Conservation (phyloP, 2,113 vertebrate species). For the Hyperopisus bebe region DNA sequence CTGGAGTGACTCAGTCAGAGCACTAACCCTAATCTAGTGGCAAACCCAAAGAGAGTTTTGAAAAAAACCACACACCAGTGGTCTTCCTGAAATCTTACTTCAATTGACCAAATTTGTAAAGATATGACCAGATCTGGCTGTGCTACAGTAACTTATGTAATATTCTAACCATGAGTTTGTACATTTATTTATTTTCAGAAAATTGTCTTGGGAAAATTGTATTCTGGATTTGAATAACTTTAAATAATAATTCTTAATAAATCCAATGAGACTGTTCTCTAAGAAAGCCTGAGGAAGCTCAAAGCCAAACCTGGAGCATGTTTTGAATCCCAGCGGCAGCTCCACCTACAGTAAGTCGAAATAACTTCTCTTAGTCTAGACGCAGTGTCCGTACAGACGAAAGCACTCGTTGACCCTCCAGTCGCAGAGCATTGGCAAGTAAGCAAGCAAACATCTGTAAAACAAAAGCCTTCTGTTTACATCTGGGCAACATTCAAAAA, state of each 20-base stretch:
- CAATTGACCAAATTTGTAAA: background rate
- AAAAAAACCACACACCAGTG: background rate
- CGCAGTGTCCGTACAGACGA: conserved; percentile 38
- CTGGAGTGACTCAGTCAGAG: background rate
- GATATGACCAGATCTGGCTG: background rate
- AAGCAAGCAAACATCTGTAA: conserved; percentile 35
- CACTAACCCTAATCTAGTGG: background rate
- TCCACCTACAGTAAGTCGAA: conserved; percentile 41
- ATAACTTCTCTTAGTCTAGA: conserved; percentile 51
- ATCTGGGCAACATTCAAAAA: conserved; percentile 25
- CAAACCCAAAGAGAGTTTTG: background rate
- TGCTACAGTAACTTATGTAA: background rate
- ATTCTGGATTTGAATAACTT: background rate
- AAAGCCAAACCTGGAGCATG: conserved; percentile 19
- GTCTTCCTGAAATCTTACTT: background rate
- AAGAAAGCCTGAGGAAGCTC: conserved; percentile 27
- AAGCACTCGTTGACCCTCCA: conserved; percentile 39
- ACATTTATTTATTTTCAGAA: background rate
- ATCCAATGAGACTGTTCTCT: background rate
- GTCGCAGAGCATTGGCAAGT: conserved; percentile 37
- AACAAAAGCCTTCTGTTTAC: conserved; percentile 41
- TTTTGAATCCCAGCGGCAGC: conserved; percentile 26
- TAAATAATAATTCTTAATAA: background rate
- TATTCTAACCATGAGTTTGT: background rate
- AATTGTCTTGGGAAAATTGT: background rate